phyloP scores from a whole-genome alignment of 2,888 invertebrate genomes.

The Sesamia inferens region DNA sequence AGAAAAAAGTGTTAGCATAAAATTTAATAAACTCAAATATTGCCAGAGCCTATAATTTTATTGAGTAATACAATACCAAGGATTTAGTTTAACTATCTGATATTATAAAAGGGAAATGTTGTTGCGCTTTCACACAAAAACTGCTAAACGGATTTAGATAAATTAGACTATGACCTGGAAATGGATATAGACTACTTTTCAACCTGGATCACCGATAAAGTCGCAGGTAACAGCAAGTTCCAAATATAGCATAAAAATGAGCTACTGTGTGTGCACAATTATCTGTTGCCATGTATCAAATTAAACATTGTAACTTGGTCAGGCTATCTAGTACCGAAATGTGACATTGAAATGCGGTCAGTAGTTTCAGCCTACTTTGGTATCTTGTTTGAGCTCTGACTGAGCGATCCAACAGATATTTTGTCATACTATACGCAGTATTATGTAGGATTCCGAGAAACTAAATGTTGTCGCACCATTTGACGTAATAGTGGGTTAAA shows the following conservation, averaged over 20 bases:
- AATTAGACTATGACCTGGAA: not conserved
- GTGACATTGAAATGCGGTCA: slow-evolving; percentile 35
- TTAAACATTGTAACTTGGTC: slow-evolving; percentile 37
- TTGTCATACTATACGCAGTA: slow-evolving; percentile 1
- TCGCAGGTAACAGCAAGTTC: not conserved
- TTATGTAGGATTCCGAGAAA: slow-evolving; percentile 8
- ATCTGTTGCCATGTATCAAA: not conserved
- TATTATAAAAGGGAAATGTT: not conserved
- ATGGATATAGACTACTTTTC: not conserved
- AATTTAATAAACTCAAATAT: not conserved
- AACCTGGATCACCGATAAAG: not conserved
- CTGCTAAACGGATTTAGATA: not conserved
- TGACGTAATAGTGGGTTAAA: not conserved
- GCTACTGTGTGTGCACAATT: not conserved
- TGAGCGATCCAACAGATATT: slow-evolving; percentile 23
- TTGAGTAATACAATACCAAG: not conserved
- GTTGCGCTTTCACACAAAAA: not conserved
- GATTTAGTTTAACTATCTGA: not conserved
- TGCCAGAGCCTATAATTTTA: not conserved
- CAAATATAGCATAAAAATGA: slow-evolving; percentile 14
- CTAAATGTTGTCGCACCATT: slow-evolving; percentile 1
- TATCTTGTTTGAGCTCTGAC: slow-evolving; percentile 29
- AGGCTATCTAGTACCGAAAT: slow-evolving; percentile 16
- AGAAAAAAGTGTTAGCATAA: not conserved
- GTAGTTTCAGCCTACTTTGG: slow-evolving; percentile 21